Evolutionary conservation across 2,888 invertebrate species (phyloP).

Genomic region (Netelia inedita): DNA sequence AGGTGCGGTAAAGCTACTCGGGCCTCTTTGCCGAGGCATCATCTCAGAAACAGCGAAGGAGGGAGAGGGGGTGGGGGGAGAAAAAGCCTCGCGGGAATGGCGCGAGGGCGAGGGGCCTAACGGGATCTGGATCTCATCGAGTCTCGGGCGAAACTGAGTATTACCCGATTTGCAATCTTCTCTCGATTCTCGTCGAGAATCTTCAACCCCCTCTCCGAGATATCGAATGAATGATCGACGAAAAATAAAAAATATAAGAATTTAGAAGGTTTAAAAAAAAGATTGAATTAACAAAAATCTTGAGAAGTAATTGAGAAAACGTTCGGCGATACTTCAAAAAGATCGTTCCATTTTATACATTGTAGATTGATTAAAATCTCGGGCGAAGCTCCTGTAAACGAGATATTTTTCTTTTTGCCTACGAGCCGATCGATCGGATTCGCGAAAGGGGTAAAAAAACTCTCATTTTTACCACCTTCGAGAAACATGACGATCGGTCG

Average conservation of each 20-base stretch:
- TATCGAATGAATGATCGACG: slow-evolving; percentile 19
- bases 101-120: slow-evolving; percentile 51
- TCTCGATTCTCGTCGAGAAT: background rate
- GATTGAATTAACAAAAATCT: background rate
- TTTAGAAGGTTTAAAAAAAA: background rate
- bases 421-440: slow-evolving; percentile 29
- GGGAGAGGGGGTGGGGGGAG: slow-evolving; percentile 19
- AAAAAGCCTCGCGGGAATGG: slow-evolving; percentile 49
- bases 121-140: slow-evolving; percentile 61
- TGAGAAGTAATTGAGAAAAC: background rate
- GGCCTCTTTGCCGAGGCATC: slow-evolving; percentile 13
- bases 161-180: slow-evolving; percentile 44
- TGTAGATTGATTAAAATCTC: background rate
- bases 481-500: slow-evolving; percentile 40
- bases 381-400: background rate
- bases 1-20: slow-evolving; percentile 32
- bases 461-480: slow-evolving; percentile 37
- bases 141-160: slow-evolving; percentile 18
- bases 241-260: background rate
- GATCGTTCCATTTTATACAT: background rate
- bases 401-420: slow-evolving; percentile 1
- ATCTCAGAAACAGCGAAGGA: background rate
- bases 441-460: background rate
- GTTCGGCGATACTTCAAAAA: background rate
- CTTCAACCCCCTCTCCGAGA: background rate